phyloP scores from a whole-genome alignment of 2,888 invertebrate species.

The Parnassius mnemosyne region DNA sequence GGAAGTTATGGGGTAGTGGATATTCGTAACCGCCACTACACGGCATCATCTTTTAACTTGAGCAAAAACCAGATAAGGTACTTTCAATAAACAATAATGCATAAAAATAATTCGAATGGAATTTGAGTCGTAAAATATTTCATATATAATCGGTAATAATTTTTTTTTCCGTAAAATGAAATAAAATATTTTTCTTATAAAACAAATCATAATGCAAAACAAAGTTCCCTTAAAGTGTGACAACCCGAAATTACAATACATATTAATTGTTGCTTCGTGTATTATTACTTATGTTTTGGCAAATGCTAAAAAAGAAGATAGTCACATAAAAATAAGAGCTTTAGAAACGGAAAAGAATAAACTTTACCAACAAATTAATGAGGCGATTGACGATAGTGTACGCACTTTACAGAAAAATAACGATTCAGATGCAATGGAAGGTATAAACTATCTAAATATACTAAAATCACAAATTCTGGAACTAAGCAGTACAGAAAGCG shows the following conservation, averaged over 20 bases:
- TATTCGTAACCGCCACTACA: too few species aligned
- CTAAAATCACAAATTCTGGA: constrained; percentile 10
- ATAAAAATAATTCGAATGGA: not conserved
- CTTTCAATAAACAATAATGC: too few species aligned
- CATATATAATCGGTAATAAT: not conserved
- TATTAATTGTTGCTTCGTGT: not conserved
- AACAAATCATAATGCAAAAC: not conserved
- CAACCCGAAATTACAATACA: not conserved
- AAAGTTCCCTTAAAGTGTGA: not conserved
- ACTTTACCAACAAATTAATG: constrained; percentile 6
- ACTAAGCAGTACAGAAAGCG: not conserved
- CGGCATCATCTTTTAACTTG: too few species aligned
- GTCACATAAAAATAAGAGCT: constrained; percentile 3
- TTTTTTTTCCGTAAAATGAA: not conserved
- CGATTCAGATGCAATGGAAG: constrained; percentile 5
- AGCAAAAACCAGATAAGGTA: too few species aligned
- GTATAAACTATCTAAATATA: constrained; percentile 2
- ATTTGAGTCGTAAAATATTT: not conserved
- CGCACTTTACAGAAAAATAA: constrained; percentile 2
- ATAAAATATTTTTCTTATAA: not conserved
- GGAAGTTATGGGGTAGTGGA: too few species aligned
- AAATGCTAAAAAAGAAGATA: not conserved
- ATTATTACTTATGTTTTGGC: not conserved
- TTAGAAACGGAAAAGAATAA: constrained; percentile 15
- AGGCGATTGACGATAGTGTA: constrained; percentile 17